Conservation (phyloP, 2,797 vertebrate species). For the Diglossa cyanea region DNA sequence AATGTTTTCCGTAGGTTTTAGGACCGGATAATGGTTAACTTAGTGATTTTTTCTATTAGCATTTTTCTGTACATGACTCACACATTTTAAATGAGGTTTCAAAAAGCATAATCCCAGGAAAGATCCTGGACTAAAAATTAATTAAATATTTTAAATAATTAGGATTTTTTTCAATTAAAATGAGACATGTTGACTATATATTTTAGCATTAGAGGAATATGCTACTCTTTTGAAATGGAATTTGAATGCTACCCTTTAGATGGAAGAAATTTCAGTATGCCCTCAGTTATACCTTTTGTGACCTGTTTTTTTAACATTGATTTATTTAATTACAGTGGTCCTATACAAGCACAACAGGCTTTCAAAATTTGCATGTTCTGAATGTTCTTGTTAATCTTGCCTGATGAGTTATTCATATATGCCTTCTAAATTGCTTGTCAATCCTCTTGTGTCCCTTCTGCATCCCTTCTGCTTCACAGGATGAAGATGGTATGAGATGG, state of each 20-base stretch:
- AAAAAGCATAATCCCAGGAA: background rate
- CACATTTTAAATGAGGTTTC: background rate
- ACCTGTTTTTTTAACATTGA: background rate
- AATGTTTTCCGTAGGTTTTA: background rate
- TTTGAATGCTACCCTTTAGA: background rate
- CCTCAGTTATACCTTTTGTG: background rate
- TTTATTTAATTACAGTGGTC: background rate
- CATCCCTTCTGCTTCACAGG: background rate
- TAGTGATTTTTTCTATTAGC: background rate
- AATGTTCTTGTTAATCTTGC: background rate
- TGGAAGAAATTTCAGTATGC: background rate
- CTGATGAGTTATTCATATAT: background rate
- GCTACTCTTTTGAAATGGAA: background rate
- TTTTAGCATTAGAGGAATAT: background rate
- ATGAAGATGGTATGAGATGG: background rate
- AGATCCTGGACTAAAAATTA: background rate
- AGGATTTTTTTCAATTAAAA: background rate
- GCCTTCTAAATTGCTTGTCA: background rate
- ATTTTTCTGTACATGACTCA: background rate
- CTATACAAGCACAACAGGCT: background rate
- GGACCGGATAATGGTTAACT: background rate
- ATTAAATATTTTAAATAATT: background rate
- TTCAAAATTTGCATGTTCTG: background rate
- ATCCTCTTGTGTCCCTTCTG: background rate
- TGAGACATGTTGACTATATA: background rate